Percentiles rank a stretch among this genome's conserved stretches.
Evolutionary conservation across 2,113 vertebrate genomes (phyloP).

Genomic region (Geococcyx californianus): DNA sequence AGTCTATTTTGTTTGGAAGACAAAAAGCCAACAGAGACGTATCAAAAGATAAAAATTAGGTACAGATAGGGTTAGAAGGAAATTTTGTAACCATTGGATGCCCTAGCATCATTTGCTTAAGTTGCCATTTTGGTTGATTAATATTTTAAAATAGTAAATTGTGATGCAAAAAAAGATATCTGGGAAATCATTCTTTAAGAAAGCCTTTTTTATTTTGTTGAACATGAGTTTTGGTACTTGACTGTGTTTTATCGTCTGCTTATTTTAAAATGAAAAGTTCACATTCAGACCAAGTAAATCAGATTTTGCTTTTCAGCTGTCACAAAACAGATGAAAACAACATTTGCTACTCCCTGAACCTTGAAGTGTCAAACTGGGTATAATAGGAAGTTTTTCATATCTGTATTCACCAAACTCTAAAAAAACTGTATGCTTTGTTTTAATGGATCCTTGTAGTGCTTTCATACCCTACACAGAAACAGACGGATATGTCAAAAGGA

Average conservation of each 20-base stretch:
- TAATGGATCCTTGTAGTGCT: background rate
- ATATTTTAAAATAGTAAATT: background rate
- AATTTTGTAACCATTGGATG: background rate
- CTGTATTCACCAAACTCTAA: background rate
- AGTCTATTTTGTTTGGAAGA: background rate
- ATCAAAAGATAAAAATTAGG: background rate
- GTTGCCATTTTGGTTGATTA: background rate
- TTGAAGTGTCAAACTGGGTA: background rate
- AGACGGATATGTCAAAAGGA: background rate
- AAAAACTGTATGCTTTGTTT: background rate
- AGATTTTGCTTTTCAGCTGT: background rate
- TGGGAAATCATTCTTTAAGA: background rate
- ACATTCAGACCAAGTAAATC: background rate
- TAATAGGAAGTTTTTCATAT: background rate
- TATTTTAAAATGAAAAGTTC: background rate
- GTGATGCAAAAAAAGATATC: background rate
- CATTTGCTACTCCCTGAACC: background rate
- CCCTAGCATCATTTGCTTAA: background rate
- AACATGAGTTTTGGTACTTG: background rate
- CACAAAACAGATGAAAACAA: background rate
- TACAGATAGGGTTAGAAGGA: background rate
- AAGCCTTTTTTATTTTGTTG: background rate
- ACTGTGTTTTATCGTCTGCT: background rate
- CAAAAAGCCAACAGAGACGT: background rate
- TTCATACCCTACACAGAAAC: background rate